Conservation (phyloP, 2,888 invertebrate species). For the Sphinx pinastri region DNA sequence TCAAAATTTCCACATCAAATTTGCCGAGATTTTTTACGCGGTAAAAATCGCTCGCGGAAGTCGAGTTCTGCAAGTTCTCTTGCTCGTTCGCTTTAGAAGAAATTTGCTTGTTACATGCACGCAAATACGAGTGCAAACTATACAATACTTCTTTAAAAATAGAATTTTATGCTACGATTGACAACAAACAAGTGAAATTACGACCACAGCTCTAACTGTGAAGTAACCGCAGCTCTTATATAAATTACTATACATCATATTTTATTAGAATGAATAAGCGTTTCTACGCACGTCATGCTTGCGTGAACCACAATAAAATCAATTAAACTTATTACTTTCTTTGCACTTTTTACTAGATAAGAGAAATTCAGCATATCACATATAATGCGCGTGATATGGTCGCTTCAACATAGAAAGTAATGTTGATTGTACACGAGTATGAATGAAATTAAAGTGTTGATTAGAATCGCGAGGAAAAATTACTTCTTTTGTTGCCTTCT, state of each 20-base stretch:
- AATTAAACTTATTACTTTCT: conserved; percentile 20
- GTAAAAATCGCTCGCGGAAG: too few relatives aligned
- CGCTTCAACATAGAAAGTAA: conserved; percentile 14
- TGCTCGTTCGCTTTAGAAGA: too few relatives aligned
- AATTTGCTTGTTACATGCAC: too few relatives aligned
- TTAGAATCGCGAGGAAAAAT: conserved; percentile 5
- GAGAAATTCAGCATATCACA: conserved; percentile 10
- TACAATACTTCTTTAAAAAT: background rate
- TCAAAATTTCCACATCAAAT: too few relatives aligned
- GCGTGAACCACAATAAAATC: conserved; percentile 21
- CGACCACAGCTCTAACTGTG: background rate
- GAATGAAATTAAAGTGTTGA: conserved; percentile 3
- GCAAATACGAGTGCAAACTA: too few relatives aligned
- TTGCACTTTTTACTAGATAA: background rate
- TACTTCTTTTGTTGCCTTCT: background rate
- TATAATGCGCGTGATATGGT: conserved; percentile 4
- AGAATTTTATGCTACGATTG: background rate
- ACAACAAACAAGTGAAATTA: conserved; percentile 3
- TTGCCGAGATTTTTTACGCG: too few relatives aligned
- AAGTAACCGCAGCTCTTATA: conserved; percentile 5
- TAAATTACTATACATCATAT: background rate
- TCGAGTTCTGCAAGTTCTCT: too few relatives aligned
- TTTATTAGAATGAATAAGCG: conserved; percentile 13
- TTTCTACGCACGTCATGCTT: conserved; percentile 15
- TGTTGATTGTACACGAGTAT: background rate